phyloP scores from a whole-genome alignment of 1,140 invertebrate genomes.

The Halictus rubicundus region DNA sequence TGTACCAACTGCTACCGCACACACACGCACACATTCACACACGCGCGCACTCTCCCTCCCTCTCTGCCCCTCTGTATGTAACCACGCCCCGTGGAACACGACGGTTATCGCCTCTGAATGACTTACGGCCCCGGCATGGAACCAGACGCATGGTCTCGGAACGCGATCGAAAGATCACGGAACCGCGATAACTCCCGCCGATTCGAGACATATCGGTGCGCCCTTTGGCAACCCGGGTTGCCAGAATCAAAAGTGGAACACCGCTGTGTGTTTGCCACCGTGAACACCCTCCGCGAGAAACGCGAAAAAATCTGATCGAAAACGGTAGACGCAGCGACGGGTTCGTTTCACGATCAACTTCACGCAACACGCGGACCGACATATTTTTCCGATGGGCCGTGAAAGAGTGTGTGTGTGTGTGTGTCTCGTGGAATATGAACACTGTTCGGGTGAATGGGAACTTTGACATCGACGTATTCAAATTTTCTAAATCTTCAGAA shows the following conservation, averaged over 20 bases:
- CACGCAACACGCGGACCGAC: too few relatives aligned
- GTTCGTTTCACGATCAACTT: too few relatives aligned
- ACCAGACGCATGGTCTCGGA: background rate
- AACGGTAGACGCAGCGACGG: too few relatives aligned
- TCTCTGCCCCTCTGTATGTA: background rate
- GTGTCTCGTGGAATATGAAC: too few relatives aligned
- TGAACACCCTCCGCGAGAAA: background rate
- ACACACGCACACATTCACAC: too few relatives aligned
- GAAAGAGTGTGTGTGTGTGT: too few relatives aligned
- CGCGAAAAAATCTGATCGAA: too few relatives aligned
- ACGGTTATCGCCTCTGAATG: slow-evolving; percentile 49
- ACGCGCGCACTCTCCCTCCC: too few relatives aligned
- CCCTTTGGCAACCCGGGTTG: background rate
- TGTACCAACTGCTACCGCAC: slow-evolving; percentile 39
- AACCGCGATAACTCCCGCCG: slow-evolving; percentile 17
- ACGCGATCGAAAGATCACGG: slow-evolving; percentile 12
- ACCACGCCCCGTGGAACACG: slow-evolving; percentile 30
- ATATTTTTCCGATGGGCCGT: too few relatives aligned
- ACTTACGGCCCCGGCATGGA: slow-evolving; percentile 23
- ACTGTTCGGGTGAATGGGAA: too few relatives aligned
- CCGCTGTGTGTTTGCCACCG: background rate
- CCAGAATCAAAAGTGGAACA: slow-evolving; percentile 4
- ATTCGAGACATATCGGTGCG: background rate
- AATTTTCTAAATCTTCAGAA: too few relatives aligned
- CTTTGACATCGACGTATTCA: too few relatives aligned